These are phyloP conservation scores for Heliconius nattereri DNA, from an alignment of 1,140 invertebrate species.

Conservation along the genomic window DNA sequence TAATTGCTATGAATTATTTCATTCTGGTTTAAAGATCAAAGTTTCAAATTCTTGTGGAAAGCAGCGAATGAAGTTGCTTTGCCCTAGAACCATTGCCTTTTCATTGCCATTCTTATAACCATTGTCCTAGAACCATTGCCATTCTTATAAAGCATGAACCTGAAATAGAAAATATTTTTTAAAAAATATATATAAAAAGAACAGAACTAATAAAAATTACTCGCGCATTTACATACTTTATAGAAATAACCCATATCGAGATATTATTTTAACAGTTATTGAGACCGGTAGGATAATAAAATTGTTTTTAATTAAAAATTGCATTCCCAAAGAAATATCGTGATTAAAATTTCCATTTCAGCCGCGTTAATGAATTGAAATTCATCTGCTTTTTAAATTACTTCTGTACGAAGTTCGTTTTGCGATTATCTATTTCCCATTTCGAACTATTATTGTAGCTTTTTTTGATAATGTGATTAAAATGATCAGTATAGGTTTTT, in stretches of 20 bases:
- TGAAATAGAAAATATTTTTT: too few species aligned
- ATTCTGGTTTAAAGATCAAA: too few species aligned
- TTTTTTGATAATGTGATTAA: not conserved
- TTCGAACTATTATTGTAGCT: not conserved
- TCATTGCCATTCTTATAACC: too few species aligned
- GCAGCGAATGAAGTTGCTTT: too few species aligned
- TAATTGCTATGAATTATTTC: too few species aligned
- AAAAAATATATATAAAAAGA: not conserved
- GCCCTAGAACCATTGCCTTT: too few species aligned
- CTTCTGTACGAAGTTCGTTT: not conserved
- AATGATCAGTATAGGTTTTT: not conserved
- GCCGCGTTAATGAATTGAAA: constrained; percentile 11
- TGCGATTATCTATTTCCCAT: not conserved
- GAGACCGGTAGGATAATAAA: constrained; percentile 12
- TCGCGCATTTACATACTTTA: not conserved
- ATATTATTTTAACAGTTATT: constrained; percentile 11
- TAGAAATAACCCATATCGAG: not conserved
- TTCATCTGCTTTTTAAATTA: constrained; percentile 10
- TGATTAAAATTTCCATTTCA: constrained; percentile 13
- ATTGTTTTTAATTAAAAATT: constrained; percentile 8
- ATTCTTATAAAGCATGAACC: too few species aligned
- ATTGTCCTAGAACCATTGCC: too few species aligned
- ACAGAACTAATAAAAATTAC: not conserved
- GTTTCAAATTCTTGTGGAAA: too few species aligned
- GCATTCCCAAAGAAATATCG: constrained; percentile 12